A percentile compares a stretch with the other conserved stretches of the same genome.
Evolutionary conservation across 2,888 invertebrate genomes (phyloP).

Genomic region (Mythimna ferrago): DNA sequence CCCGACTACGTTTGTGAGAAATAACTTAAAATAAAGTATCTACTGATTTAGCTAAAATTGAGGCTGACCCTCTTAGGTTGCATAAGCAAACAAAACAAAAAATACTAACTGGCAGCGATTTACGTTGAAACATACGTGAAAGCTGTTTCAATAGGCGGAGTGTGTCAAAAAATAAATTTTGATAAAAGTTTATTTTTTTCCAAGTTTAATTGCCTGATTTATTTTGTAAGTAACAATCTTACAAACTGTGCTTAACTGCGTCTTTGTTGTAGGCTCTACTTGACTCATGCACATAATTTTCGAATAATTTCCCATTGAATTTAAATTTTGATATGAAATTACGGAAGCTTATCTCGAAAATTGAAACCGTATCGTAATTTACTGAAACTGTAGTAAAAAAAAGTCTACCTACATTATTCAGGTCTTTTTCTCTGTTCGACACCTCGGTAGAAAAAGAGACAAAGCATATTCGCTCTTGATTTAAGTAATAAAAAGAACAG

Average conservation of each 20-base stretch:
- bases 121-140: neutral
- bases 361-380: conserved; percentile 51
- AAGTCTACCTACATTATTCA: conserved; percentile 25
- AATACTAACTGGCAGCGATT: conserved; percentile 1
- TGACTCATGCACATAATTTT: conserved; percentile 27
- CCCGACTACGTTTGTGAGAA: too few relatives aligned
- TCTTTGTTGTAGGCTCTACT: conserved; percentile 39
- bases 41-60: neutral
- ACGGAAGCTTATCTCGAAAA: conserved; percentile 54
- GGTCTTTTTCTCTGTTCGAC: conserved; percentile 39
- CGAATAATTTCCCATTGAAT: conserved; percentile 33
- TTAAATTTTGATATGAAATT: conserved; percentile 51
- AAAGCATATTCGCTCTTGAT: conserved; percentile 58
- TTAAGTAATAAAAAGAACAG: conserved; percentile 67
- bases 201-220: conserved; percentile 2
- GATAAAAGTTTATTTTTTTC: neutral
- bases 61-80: conserved; percentile 10
- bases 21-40: neutral
- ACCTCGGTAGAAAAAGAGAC: conserved; percentile 42
- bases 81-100: neutral
- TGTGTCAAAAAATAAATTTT: conserved; percentile 1
- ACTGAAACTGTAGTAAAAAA: conserved; percentile 52
- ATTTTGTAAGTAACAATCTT: neutral
- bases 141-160: neutral
- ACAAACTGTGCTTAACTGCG: conserved; percentile 16